Base-by-base conservation (phyloP, 2,888 invertebrate species). In the Halocaridina rubra region DNA sequence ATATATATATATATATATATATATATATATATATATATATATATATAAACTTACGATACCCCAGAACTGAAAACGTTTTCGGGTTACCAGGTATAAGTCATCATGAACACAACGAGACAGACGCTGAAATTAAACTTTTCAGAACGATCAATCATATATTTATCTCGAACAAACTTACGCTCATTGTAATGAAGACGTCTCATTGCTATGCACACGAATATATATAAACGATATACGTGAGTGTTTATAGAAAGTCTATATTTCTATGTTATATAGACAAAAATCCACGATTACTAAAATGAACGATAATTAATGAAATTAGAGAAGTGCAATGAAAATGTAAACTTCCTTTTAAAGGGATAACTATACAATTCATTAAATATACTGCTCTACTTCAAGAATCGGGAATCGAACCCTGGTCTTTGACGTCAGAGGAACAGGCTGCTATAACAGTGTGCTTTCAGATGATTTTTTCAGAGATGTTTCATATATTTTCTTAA, bases 251-350 rank as follows among this genome's bases (percentile, higher is more conserved):
- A 24, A 67, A 24, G 19, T 22, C 19, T 13, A 19, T 59, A 13
- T 29, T 59, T n/a, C 24, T 33, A 33, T 27, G 0, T 7, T 3
- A 53, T n/a, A 53, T 4, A 53, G 10, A 3, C 10, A 53, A 13
- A 4, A 53, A 53, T 53, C n/a, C 53, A 10, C 4, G 4, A n/a
- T 10, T 16, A n/a, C 16, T n/a, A 16, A 19, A 4, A 13, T 78
- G 84, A 84, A 46, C 84, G 84, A 78, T 79, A 79, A 46, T 78
- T 74, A 84, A 59, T 75, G 84, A 74, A 84, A 22, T 61, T n/a
- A 84, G 72, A 82, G 64, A 84, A 84, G 71, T 67, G 72, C 78
- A 84, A 78, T 61, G 84, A 84, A 84, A 84, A 30, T 67, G 19
- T 30, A 64, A 27, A 22, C 19, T 22, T 3, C 3, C 3, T 64